A percentile compares a stretch with the other conserved stretches of the same genome.
These are phyloP conservation scores for Rapana venosa DNA, from an alignment of 2,888 invertebrate genomes.

Conservation along the genomic window DNA sequence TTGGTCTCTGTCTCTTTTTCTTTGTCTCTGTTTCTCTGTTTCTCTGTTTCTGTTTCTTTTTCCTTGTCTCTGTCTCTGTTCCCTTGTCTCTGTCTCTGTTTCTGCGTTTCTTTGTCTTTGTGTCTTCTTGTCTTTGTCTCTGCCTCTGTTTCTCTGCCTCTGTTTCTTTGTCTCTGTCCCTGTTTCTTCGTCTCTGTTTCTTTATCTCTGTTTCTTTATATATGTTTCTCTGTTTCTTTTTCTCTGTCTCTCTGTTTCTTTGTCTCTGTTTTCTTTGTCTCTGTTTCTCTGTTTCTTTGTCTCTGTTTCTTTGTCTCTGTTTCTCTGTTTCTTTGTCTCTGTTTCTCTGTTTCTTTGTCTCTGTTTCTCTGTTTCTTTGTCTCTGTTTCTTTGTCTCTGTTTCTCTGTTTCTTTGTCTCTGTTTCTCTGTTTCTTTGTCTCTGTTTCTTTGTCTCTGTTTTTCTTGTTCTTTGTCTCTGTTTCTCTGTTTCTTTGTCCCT, in stretches of 20 bases:
- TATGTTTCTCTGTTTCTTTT: neutral
- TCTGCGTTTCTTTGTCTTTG: neutral
- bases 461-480: neutral
- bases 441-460: neutral
- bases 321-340: neutral
- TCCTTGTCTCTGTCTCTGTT: neutral
- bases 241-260: neutral
- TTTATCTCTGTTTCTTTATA: neutral
- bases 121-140: neutral
- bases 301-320: neutral
- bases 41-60: neutral
- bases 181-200: neutral
- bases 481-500: neutral
- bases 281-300: slow-evolving; percentile 1
- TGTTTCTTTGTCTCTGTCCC: neutral
- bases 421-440: neutral
- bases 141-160: neutral
- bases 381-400: slow-evolving; percentile 12
- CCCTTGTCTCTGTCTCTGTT: neutral
- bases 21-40: neutral
- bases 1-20: neutral
- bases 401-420: slow-evolving; percentile 10
- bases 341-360: neutral
- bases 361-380: neutral
- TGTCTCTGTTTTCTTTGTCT: slow-evolving; percentile 12